phyloP scores from a whole-genome alignment of 2,888 invertebrate genomes.

The Mimachlamys varia region DNA sequence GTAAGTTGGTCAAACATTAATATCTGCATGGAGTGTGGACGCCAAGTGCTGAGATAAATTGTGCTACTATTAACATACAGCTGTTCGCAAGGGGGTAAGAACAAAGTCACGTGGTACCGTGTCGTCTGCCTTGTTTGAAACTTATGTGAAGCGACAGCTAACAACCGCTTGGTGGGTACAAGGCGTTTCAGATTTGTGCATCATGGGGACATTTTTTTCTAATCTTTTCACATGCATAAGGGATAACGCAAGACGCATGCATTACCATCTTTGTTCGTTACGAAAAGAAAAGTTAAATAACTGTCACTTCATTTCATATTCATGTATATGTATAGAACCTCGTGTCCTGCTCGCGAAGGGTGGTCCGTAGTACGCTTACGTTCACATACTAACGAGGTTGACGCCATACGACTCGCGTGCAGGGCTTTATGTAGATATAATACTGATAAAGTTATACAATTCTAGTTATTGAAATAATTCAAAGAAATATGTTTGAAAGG shows the following conservation, averaged over 20 bases:
- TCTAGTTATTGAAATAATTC: constrained; percentile 18
- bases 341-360: background rate
- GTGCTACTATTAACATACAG: constrained; percentile 31
- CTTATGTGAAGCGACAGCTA: constrained; percentile 12
- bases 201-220: background rate
- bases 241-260: background rate
- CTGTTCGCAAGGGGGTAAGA: constrained; percentile 29
- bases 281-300: background rate
- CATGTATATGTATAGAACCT: background rate
- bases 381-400: background rate
- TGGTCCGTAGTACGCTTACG: background rate
- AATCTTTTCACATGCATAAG: constrained; percentile 20
- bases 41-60: constrained; percentile 13
- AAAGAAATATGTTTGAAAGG: constrained; percentile 28
- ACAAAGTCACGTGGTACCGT: constrained; percentile 21
- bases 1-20: background rate
- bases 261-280: background rate
- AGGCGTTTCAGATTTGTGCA: background rate
- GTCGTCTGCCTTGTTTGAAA: constrained; percentile 18
- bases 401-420: constrained; percentile 30
- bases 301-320: constrained; percentile 23
- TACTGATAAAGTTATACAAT: background rate
- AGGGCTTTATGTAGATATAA: constrained; percentile 11
- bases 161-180: background rate
- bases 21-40: constrained; percentile 24